Base-by-base conservation (phyloP, 53 echinoderm and acorn worm genomes). In the Hippasteria phrygiana region DNA sequence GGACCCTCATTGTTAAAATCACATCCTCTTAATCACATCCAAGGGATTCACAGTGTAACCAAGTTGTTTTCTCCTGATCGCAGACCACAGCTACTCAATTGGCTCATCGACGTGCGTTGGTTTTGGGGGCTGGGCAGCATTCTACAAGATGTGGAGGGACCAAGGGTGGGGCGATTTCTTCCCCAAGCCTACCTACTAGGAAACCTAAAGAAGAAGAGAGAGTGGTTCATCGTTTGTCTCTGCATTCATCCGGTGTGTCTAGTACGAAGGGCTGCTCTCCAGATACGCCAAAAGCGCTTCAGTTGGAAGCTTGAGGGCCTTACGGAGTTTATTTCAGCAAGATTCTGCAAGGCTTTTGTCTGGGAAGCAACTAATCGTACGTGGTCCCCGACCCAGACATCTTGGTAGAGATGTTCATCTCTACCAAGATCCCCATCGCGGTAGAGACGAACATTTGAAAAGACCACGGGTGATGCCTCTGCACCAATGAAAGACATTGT, bases 31-130 rank as follows among this genome's bases (percentile, higher is more conserved):
- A n/a, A n/a, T n/a, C n/a, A n/a, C n/a, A n/a, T n/a, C n/a, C n/a
- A n/a, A 6, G 20, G 24, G n/a, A 20, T 24, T 59, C 24, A n/a
- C 3, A 2, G n/a, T 59, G n/a, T 16, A 16, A 4, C 18, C 12
- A 16, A 18, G 13, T 54, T 71, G 17, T 11, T 70, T 87, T 28
- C 17, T 27, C 48, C 34, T 39, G n/a, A 24, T 11, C 14, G 1
- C 95, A 97, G 97, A 40, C 0, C 88, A 90, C 83, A 97, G 95
- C 62, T 83, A 90, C 34, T 10, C 62, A 7, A 74, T 97, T 12
- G 97, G 97, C 41, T 47, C 85, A 41, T 87, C 90, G 13, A 24
- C 93, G 11, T 95, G 95, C 81, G 88, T 80, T 10, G 79, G 78
- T 5, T 56, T 97, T 6, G 97, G 95, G n/a, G 27, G 62, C 45